A percentile compares a stretch with the other conserved stretches of the same genome.
Evolutionary conservation across 1,140 invertebrate species (phyloP).

Genomic region (Diprion similis): DNA sequence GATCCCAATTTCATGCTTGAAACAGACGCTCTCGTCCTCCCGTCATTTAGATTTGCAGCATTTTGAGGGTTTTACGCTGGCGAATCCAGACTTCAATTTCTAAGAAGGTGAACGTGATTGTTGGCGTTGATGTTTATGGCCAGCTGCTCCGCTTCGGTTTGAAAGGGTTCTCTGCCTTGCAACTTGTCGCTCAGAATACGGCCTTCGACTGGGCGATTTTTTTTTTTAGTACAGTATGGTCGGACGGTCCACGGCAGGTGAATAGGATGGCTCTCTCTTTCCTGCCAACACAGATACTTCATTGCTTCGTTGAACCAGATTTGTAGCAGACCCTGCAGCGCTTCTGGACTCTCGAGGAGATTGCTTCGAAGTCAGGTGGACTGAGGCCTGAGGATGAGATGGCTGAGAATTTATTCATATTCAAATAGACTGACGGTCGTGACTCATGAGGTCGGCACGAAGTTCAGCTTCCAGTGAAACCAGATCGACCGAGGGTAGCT

Average conservation of each 20-base stretch:
- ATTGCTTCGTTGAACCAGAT: neutral
- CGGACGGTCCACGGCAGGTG: too few relatives aligned
- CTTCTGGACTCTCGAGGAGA: neutral
- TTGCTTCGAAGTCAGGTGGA: neutral
- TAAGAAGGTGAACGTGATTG: too few relatives aligned
- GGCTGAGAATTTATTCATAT: neutral
- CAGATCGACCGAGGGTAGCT: constrained; percentile 4
- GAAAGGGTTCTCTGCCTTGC: neutral
- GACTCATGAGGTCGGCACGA: too few relatives aligned
- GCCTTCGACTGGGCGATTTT: constrained; percentile 1
- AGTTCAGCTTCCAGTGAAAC: too few relatives aligned
- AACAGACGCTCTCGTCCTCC: neutral
- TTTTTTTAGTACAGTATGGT: too few relatives aligned
- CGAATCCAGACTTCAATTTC: neutral
- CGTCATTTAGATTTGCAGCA: neutral
- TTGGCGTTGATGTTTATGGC: too few relatives aligned
- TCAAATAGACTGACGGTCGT: too few relatives aligned
- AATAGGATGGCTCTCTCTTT: neutral
- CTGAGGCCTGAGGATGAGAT: neutral
- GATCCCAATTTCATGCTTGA: neutral
- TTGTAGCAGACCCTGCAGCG: neutral
- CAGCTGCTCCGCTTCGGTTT: neutral
- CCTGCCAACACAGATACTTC: neutral
- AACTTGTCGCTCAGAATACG: neutral
- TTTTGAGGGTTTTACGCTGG: too few relatives aligned